Evolutionary conservation across 2,113 vertebrate species (phyloP), one percentile per base, ranked within the genome.

Genomic region (Brienomyrus brachyistius): DNA sequence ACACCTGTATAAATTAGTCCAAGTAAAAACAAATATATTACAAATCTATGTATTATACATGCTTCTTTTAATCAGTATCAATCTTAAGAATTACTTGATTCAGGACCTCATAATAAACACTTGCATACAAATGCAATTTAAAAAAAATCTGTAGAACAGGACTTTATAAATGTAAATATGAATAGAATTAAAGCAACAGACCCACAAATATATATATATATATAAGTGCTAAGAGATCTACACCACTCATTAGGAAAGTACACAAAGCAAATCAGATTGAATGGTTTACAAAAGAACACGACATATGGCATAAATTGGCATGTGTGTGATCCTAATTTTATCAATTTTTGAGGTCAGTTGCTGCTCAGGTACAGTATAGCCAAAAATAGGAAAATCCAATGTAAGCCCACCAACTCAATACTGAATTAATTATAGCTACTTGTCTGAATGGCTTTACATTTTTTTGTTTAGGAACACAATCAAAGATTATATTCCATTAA

Each of bases 101-200:
- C 54, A 74, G 40, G 74, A 56, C 56, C 19, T 35, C 51, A 89
- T 85, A 89, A 89, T 45, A 15, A 85, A 85, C 40, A 85, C 27
- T 84, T 59, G 51, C 77, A 84, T 84, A 89, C 52, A 62, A 89
- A 62, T 56, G 89, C 77, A 89, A 85, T 89, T 51, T 80, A 15
- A 27, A 52, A 89, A 50, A 66, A 66, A 17, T n/a, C 13, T 45
- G 27, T 62, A 51, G 45, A 89, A 59, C 31, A 52, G 45, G 45
- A 89, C 35, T 27, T 9, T 27, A 89, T 56, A 83, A 56, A 56
- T 56, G 19, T 35, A 43, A 48, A 23, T 88, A 11, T 48, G 21
- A 70, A 50, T 40, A 54, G 51, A 54, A 82, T 54, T 88, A 62
- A 21, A 47, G 35, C 87, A 88, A 62, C 19, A 62, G 31, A 88